These are phyloP conservation scores for Cheilosia urbana DNA, from an alignment of 2,888 invertebrate species.

Conservation along the genomic window DNA sequence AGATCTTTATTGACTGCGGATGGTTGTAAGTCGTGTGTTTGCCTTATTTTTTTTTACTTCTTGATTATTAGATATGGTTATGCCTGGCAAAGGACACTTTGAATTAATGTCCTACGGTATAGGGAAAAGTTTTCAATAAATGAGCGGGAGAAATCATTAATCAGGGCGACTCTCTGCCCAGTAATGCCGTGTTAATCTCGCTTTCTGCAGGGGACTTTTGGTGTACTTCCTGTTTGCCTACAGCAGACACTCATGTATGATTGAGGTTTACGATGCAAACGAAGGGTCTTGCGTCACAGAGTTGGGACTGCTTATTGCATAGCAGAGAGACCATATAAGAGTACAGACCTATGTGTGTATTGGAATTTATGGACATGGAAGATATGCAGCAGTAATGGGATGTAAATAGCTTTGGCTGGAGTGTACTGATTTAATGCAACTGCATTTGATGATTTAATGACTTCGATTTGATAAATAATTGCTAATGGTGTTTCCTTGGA, in stretches of 20 bases:
- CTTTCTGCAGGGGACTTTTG: slow-evolving; percentile 48
- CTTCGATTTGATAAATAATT: slow-evolving; percentile 54
- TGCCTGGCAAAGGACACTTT: slow-evolving; percentile 58
- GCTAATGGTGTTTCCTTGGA: slow-evolving; percentile 11
- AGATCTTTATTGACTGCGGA: slow-evolving; percentile 74
- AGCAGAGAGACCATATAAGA: background rate
- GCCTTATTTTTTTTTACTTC: slow-evolving; percentile 35
- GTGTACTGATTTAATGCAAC: slow-evolving; percentile 70
- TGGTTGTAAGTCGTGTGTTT: slow-evolving; percentile 65
- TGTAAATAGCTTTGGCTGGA: slow-evolving; percentile 62
- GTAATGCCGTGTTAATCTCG: slow-evolving; percentile 33
- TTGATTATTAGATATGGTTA: slow-evolving; percentile 70
- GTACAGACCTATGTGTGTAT: background rate
- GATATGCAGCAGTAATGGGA: slow-evolving; percentile 70
- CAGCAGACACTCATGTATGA: slow-evolving; percentile 33
- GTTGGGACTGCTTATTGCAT: slow-evolving; percentile 1
- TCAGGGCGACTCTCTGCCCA: slow-evolving; percentile 37
- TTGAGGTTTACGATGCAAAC: slow-evolving; percentile 47
- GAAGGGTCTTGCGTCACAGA: slow-evolving; percentile 22
- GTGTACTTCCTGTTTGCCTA: slow-evolving; percentile 61
- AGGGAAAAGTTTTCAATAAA: slow-evolving; percentile 20
- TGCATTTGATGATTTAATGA: slow-evolving; percentile 74
- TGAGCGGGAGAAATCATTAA: slow-evolving; percentile 67
- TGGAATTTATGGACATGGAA: slow-evolving; percentile 63
- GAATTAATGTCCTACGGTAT: slow-evolving; percentile 61